These are phyloP conservation scores for Sebastes diaconus DNA, from an alignment of 2,797 vertebrate genomes.

Conservation along the genomic window DNA sequence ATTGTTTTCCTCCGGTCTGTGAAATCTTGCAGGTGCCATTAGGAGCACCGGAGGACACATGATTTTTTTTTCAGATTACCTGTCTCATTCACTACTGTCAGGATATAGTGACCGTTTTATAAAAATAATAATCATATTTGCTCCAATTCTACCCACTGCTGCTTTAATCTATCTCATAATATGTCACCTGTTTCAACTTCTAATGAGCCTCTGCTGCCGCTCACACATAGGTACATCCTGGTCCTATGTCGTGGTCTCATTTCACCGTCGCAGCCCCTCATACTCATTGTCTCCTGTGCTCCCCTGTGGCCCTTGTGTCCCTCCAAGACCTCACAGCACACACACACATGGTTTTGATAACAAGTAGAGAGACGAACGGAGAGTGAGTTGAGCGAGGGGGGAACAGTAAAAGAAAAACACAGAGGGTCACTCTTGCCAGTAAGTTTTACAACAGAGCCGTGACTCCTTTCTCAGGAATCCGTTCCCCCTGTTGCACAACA, in stretches of 20 bases:
- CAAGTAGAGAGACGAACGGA: slow-evolving; percentile 63
- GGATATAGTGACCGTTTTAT: too few species aligned
- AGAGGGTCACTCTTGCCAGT: slow-evolving; percentile 82
- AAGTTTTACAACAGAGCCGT: slow-evolving; percentile 86
- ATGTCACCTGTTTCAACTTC: slow-evolving; percentile 25
- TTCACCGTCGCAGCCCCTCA: background rate
- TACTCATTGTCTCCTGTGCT: slow-evolving; percentile 57
- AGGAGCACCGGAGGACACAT: too few species aligned
- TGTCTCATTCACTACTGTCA: too few species aligned
- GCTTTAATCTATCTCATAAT: background rate
- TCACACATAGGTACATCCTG: background rate
- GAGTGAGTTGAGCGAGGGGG: slow-evolving; percentile 68
- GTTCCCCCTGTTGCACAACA: slow-evolving; percentile 83
- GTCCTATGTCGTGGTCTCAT: background rate
- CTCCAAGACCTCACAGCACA: slow-evolving; percentile 68
- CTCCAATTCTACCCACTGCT: too few species aligned
- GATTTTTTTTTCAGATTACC: too few species aligned
- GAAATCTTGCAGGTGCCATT: too few species aligned
- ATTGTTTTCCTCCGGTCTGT: too few species aligned
- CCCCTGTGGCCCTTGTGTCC: slow-evolving; percentile 77
- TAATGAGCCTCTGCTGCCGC: background rate
- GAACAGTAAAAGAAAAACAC: slow-evolving; percentile 79
- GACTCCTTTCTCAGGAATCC: slow-evolving; percentile 87
- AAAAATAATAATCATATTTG: too few species aligned
- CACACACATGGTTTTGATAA: slow-evolving; percentile 87